A percentile compares a stretch with the other conserved stretches of the same genome.
Evolutionary conservation across 2,888 invertebrate genomes (phyloP).

Genomic region (Trissonchulus latispiculum): DNA sequence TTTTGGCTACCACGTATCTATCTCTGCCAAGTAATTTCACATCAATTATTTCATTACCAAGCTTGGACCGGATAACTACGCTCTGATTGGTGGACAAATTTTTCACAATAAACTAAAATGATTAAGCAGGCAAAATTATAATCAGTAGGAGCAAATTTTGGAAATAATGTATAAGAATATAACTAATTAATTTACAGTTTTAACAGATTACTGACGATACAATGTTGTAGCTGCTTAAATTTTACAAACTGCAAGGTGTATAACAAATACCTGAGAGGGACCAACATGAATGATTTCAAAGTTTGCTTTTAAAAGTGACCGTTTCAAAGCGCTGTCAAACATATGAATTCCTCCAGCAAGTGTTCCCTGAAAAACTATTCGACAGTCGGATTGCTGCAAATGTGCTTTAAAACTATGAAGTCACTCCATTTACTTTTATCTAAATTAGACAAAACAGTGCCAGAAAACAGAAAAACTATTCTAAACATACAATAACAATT

Average conservation of each 20-base stretch:
- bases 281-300: conserved; percentile 93
- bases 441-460: too few relatives aligned
- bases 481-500: conserved; percentile 52
- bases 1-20: conserved; percentile 79
- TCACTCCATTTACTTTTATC: too few relatives aligned
- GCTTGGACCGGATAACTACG: conserved; percentile 69
- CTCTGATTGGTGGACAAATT: conserved; percentile 48
- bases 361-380: conserved; percentile 50
- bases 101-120: conserved; percentile 47
- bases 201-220: too few relatives aligned
- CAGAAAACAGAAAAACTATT: conserved; percentile 11
- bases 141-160: too few relatives aligned
- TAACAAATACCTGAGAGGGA: conserved; percentile 63
- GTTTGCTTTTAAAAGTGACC: conserved; percentile 74
- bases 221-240: too few relatives aligned
- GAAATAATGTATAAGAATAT: too few relatives aligned
- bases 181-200: too few relatives aligned
- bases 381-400: too few relatives aligned
- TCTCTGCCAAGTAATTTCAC: conserved; percentile 61
- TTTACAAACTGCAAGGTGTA: background rate
- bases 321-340: conserved; percentile 63
- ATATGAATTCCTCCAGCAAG: conserved; percentile 65
- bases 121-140: too few relatives aligned
- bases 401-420: too few relatives aligned
- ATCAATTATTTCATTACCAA: conserved; percentile 82